These are phyloP conservation scores for Gambusia yucatana DNA, from an alignment of 2,797 vertebrate genomes.

Conservation along the genomic window DNA sequence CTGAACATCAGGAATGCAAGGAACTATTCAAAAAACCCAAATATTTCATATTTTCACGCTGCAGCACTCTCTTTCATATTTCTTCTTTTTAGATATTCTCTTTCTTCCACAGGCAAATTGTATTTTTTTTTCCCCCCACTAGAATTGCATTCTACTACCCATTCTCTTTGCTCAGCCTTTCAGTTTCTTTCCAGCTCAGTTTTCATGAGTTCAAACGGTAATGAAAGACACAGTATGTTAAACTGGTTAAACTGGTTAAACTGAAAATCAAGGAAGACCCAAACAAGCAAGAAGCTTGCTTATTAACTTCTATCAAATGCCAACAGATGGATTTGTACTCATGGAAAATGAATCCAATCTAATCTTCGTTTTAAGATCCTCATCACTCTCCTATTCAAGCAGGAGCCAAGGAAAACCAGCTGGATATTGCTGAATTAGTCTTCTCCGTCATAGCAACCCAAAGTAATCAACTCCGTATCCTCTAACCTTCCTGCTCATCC, in stretches of 20 bases:
- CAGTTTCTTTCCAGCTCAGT: conserved; percentile 42
- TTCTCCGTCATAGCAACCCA: conserved; percentile 72
- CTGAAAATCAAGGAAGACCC: conserved; percentile 56
- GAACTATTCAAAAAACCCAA: conserved; percentile 50
- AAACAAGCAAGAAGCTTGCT: conserved; percentile 44
- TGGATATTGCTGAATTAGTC: conserved; percentile 61
- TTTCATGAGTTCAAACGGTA: conserved; percentile 45
- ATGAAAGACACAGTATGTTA: conserved; percentile 32
- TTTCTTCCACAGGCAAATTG: conserved; percentile 20
- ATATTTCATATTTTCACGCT: conserved; percentile 40
- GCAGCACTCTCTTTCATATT: conserved; percentile 45
- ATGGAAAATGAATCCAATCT: conserved; percentile 58
- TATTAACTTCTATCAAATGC: conserved; percentile 31
- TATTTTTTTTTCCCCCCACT: not conserved
- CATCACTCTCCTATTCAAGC: conserved; percentile 46
- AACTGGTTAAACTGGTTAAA: too few relatives aligned
- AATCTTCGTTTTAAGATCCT: conserved; percentile 56
- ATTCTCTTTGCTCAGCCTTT: conserved; percentile 25
- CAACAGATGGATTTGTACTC: conserved; percentile 50
- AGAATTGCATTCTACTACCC: conserved; percentile 44
- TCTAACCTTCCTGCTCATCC: conserved; percentile 64
- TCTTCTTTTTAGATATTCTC: conserved; percentile 39
- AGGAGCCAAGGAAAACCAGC: conserved; percentile 52
- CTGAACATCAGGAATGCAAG: conserved; percentile 45
- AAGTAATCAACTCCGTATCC: conserved; percentile 79